These are phyloP conservation scores for Anabas testudineus DNA, from an alignment of 2,797 vertebrate species.

Conservation along the genomic window DNA sequence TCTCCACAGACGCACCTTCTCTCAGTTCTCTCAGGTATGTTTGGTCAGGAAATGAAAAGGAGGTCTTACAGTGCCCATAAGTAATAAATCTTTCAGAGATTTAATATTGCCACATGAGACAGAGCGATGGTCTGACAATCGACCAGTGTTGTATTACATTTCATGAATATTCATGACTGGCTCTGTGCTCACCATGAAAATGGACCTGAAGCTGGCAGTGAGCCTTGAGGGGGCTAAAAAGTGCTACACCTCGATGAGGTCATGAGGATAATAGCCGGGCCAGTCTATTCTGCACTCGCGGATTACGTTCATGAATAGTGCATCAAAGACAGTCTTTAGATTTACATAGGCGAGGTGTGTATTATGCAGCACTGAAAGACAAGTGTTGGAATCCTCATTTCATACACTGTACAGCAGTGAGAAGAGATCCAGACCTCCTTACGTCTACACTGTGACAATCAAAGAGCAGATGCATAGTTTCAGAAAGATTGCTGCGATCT, in stretches of 20 bases:
- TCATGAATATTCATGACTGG: constrained; percentile 80
- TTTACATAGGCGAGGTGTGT: constrained; percentile 61
- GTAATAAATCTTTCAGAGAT: constrained; percentile 83
- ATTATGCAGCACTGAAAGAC: constrained; percentile 66
- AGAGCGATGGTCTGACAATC: constrained; percentile 79
- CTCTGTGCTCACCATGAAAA: constrained; percentile 65
- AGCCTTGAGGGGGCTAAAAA: constrained; percentile 40
- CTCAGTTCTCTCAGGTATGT: constrained; percentile 62
- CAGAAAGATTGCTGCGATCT: constrained; percentile 44
- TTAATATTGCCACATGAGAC: constrained; percentile 81
- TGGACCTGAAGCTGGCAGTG: constrained; percentile 30
- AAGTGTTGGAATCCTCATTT: constrained; percentile 50
- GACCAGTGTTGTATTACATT: constrained; percentile 77
- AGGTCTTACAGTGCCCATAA: constrained; percentile 63
- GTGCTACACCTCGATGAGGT: constrained; percentile 36
- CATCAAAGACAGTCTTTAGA: constrained; percentile 55
- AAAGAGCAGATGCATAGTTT: constrained; percentile 66
- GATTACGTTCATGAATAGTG: constrained; percentile 48
- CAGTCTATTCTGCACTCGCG: constrained; percentile 26
- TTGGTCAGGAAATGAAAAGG: constrained; percentile 80
- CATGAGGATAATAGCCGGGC: background rate
- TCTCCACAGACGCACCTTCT: constrained; percentile 5
- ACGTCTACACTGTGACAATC: constrained; percentile 67
- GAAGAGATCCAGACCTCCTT: constrained; percentile 51
- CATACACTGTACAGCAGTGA: constrained; percentile 28